Base-by-base conservation (phyloP, 2,888 invertebrate genomes). In the Opisthograptis luteolata region DNA sequence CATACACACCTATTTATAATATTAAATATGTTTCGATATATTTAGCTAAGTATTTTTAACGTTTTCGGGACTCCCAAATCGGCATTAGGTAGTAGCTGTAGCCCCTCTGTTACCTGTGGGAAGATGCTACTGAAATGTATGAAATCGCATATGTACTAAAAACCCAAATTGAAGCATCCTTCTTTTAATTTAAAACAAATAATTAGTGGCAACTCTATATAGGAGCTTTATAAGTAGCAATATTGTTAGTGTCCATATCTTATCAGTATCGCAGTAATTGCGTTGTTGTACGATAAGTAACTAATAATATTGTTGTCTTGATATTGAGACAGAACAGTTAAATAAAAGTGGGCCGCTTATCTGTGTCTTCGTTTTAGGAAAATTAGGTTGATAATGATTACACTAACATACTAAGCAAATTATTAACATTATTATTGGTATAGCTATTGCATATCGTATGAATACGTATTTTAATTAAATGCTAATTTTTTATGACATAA, bases 201-300 rank as follows among this genome's bases (percentile, higher is more conserved):
- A 32, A n/a, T 24, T 8, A 53, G 13, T 39, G 36, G 20, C 19
- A 14, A 27, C 25, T 40, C 43, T 42, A 30, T 30, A n/a, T n/a
- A n/a, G n/a, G n/a, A n/a, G n/a, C n/a, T n/a, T n/a, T n/a, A n/a
- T n/a, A n/a, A n/a, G n/a, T n/a, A n/a, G n/a, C n/a, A n/a, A n/a
- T 50, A 35, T 47, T 53, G 44, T 47, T 49, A 28, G 12, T 46
- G 22, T 37, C 39, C 20, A 20, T 43, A 52, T 52, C 52, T 52
- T 43, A 52, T 52, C 52, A 25, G 22, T 14, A 44, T 39, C 35
- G 34, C 12, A 17, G 20, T 37, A 39, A 43, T 52, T 52, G 47
- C 52, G 46, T 43, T 39, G 52, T 46, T 51, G 22, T 15, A 27
- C 17, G 5, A 17, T 17, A 3, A 10, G 8, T 30, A 30, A 32